A percentile compares a stretch with the other conserved stretches of the same genome.
phyloP scores from a whole-genome alignment of 1,140 invertebrate species.

The Zeugodacus cucurbitae region DNA sequence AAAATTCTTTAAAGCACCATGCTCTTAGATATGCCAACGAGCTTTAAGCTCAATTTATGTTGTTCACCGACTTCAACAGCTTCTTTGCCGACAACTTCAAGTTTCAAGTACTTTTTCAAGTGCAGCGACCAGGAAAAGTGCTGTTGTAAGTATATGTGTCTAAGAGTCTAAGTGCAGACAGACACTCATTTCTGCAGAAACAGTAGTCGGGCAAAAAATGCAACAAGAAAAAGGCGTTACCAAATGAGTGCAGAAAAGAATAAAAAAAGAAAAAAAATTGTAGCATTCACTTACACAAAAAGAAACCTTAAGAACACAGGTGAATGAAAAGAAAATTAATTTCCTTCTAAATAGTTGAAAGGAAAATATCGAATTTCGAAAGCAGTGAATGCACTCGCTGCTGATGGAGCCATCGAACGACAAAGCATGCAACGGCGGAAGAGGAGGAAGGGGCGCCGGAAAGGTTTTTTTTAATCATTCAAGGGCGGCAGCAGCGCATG shows the following conservation, averaged over 20 bases:
- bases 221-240: slow-evolving; percentile 35
- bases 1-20: not conserved
- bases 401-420: not conserved
- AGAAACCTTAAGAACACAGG: slow-evolving; percentile 21
- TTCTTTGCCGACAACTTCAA: not conserved
- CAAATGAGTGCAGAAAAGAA: not conserved
- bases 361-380: slow-evolving; percentile 34
- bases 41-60: slow-evolving; percentile 3
- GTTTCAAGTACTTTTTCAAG: not conserved
- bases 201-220: not conserved
- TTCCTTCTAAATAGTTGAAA: slow-evolving; percentile 36
- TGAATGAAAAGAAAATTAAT: slow-evolving; percentile 32
- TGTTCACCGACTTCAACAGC: not conserved
- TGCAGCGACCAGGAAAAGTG: not conserved
- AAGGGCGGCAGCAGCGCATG: not conserved
- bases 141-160: not conserved
- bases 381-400: slow-evolving; percentile 13
- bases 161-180: not conserved
- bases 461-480: slow-evolving; percentile 18
- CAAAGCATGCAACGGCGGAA: not conserved
- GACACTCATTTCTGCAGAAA: slow-evolving; percentile 8
- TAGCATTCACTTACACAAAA: not conserved
- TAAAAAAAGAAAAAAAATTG: not conserved
- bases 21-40: not conserved
- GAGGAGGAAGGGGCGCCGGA: not conserved